Conservation (phyloP, 2,113 vertebrate species). For the Malurus melanocephalus region DNA sequence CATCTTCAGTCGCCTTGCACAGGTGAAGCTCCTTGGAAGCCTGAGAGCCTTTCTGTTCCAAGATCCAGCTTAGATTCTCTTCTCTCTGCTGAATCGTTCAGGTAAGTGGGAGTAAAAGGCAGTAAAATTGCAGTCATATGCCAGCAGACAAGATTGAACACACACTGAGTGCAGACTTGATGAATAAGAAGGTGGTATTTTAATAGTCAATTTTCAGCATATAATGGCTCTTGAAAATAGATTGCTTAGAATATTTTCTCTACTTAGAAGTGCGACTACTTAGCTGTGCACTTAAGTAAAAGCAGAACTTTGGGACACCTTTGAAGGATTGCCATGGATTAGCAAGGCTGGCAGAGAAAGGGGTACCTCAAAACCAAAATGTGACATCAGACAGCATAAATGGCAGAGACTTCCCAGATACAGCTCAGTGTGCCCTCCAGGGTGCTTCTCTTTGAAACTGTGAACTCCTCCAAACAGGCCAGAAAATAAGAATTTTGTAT, state of each 20-base stretch:
- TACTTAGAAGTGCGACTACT: constrained; percentile 23
- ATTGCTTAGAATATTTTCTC: constrained; percentile 43
- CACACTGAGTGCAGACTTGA: constrained; percentile 10
- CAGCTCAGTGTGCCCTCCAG: neutral
- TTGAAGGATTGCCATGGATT: neutral
- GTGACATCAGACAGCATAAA: neutral
- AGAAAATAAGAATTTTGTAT: neutral
- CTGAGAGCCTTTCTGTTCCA: neutral
- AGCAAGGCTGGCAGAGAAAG: neutral
- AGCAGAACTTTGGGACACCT: neutral
- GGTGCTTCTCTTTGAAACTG: neutral
- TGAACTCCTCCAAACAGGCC: neutral
- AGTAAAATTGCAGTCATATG: constrained; percentile 52
- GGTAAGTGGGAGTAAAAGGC: constrained; percentile 57
- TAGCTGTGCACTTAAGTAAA: constrained; percentile 1
- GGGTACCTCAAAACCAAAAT: neutral
- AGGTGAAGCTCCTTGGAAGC: constrained; percentile 9
- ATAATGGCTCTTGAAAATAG: constrained; percentile 45
- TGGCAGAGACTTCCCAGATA: neutral
- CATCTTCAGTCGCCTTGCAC: neutral
- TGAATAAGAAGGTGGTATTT: constrained; percentile 54
- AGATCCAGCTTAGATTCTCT: neutral
- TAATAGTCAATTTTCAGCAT: constrained; percentile 54
- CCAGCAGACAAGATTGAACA: constrained; percentile 46
- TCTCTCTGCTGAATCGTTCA: neutral